Percentiles rank a stretch among this genome's conserved stretches.
These are phyloP conservation scores for Catagonus wagneri DNA, from an alignment of 2,113 vertebrate genomes.

Conservation along the genomic window DNA sequence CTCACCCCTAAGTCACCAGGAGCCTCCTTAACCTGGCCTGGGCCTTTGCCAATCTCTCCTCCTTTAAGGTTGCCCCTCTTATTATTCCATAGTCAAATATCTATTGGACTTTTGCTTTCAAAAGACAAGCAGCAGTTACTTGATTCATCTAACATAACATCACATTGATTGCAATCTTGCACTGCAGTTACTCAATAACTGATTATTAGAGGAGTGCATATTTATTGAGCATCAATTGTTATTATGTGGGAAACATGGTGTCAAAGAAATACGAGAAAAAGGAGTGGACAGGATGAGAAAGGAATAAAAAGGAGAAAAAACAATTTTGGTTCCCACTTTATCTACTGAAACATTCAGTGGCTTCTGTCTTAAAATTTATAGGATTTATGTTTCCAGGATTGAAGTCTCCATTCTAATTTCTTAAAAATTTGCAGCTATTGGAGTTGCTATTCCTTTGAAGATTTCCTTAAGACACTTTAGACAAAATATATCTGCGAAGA, in stretches of 20 bases:
- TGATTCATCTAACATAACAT: not conserved
- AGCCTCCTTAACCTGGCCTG: not conserved
- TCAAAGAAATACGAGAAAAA: not conserved
- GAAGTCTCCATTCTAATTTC: not conserved
- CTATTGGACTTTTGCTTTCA: not conserved
- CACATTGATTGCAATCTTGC: not conserved
- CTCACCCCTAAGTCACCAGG: not conserved
- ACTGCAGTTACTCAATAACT: not conserved
- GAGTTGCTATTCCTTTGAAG: not conserved
- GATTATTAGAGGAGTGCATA: not conserved
- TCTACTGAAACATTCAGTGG: not conserved
- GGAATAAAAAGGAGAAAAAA: not conserved
- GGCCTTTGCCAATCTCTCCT: not conserved
- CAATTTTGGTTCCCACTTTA: not conserved
- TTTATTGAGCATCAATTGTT: not conserved
- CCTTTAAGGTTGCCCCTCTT: not conserved
- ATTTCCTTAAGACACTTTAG: not conserved
- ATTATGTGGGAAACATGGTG: not conserved
- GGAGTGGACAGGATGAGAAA: not conserved
- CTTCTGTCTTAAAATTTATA: not conserved
- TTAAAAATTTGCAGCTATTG: not conserved
- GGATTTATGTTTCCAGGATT: not conserved
- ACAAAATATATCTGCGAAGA: not conserved
- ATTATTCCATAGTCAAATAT: slow-evolving; percentile 10
- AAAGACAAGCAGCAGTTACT: not conserved